Conservation (phyloP, 2,113 vertebrate species). For the Cygnus atratus region DNA sequence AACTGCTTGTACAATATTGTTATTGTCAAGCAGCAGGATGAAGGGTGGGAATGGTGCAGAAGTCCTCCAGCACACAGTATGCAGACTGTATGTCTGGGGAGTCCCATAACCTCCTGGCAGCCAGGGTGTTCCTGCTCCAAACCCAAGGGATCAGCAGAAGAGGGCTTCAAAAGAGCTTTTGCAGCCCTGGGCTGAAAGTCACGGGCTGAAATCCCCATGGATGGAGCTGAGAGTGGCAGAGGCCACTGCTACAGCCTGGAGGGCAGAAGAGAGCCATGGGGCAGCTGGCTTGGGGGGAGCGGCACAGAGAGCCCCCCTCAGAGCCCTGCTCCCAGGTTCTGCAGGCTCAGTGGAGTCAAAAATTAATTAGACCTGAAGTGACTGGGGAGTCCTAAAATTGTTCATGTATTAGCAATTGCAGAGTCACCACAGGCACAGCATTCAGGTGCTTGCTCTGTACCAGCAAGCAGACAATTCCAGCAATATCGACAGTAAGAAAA, state of each 20-base stretch:
- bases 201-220: not conserved
- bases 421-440: not conserved
- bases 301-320: not conserved
- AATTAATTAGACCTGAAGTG: not conserved
- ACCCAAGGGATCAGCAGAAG: not conserved
- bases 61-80: not conserved
- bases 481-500: not conserved
- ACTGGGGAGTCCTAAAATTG: not conserved
- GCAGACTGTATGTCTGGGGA: not conserved
- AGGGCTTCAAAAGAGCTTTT: not conserved
- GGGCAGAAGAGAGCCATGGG: not conserved
- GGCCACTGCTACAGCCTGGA: rapidly evolving
- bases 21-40: not conserved
- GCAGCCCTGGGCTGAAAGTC: not conserved
- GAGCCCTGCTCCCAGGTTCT: not conserved
- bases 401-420: not conserved
- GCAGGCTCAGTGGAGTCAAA: not conserved
- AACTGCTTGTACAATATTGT: not conserved
- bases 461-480: not conserved
- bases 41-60: not conserved
- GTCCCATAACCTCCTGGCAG: rapidly evolving
- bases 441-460: not conserved
- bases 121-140: not conserved
- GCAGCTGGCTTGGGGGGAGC: not conserved
- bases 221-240: not conserved